Percentiles rank a stretch among this genome's conserved stretches.
Conservation (phyloP, 2,888 invertebrate genomes). For the Palloptera scutellata region DNA sequence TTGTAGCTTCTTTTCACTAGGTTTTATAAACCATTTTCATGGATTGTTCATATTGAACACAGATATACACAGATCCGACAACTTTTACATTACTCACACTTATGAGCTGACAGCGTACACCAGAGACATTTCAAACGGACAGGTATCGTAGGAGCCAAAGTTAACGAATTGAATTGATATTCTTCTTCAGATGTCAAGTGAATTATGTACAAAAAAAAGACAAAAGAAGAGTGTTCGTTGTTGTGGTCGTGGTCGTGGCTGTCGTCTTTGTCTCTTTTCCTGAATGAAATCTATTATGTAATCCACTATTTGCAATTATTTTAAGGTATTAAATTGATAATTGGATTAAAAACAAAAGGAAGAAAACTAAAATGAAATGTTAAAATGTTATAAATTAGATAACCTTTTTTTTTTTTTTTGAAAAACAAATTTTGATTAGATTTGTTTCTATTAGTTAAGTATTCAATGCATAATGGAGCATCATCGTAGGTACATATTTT, state of each 20-base stretch:
- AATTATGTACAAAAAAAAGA: constrained; percentile 6
- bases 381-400: no score
- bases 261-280: neutral
- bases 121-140: no score
- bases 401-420: no score
- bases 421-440: no score
- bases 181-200: constrained; percentile 16
- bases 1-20: neutral
- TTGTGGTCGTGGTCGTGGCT: neutral
- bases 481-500: no score
- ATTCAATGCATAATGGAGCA: no score
- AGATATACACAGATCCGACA: neutral
- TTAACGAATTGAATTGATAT: constrained; percentile 6
- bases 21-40: neutral
- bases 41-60: neutral
- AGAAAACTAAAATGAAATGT: constrained; percentile 2
- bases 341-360: constrained; percentile 23
- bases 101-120: no score
- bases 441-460: no score
- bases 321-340: constrained; percentile 20
- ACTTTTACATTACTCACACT: constrained; percentile 17
- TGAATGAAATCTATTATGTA: no score
- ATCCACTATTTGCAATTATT: constrained; percentile 7
- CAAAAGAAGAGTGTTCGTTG: neutral
- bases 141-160: neutral